phyloP scores from a whole-genome alignment of 2,113 vertebrate species.

The Pangasianodon hypophthalmus region DNA sequence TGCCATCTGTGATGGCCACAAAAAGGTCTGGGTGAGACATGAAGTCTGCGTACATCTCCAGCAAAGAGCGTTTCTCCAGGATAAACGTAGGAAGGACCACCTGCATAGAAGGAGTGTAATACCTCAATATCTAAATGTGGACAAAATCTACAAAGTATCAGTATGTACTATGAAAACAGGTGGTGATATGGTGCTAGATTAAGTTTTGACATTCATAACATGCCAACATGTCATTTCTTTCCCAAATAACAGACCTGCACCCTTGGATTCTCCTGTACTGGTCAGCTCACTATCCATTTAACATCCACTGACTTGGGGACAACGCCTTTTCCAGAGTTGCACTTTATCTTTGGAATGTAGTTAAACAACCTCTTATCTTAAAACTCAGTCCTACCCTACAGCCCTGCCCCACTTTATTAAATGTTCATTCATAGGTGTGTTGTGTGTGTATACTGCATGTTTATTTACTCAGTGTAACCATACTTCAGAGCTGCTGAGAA shows the following conservation, averaged over 20 bases:
- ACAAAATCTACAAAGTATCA: neutral
- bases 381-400: neutral
- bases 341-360: neutral
- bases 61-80: constrained; percentile 92
- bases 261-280: neutral
- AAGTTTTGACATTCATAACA: neutral
- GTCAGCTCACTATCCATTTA: neutral
- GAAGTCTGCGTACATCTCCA: constrained; percentile 99
- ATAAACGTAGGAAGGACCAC: constrained; percentile 98
- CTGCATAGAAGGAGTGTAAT: constrained; percentile 62
- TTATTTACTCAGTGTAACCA: neutral
- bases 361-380: neutral
- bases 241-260: neutral
- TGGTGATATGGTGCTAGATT: neutral
- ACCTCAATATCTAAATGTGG: neutral
- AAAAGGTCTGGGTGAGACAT: constrained; percentile 97
- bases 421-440: neutral
- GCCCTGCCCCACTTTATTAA: neutral
- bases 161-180: neutral
- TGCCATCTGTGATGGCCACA: constrained; percentile 83
- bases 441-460: neutral
- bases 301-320: neutral
- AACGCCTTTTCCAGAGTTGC: neutral
- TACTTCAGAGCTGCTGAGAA: too few relatives aligned
- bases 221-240: neutral